phyloP scores from a whole-genome alignment of 2,113 vertebrate genomes.

The Arothron firmamentum region DNA sequence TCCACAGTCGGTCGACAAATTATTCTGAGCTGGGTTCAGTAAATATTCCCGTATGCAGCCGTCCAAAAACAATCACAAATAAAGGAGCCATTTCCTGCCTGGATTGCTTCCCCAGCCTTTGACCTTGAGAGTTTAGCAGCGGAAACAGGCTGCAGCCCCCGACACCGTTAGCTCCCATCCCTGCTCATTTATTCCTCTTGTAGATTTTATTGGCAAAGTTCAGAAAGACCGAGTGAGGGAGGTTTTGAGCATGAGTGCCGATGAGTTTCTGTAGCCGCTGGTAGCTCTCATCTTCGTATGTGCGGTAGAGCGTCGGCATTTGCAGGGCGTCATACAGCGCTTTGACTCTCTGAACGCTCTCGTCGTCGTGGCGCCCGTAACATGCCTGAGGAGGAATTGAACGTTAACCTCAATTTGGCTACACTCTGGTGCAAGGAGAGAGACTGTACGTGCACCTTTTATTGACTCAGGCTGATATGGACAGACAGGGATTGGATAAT shows the following conservation, averaged over 20 bases:
- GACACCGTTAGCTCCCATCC: neutral
- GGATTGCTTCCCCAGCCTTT: too few species aligned
- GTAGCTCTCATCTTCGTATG: constrained; percentile 87
- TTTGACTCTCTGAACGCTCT: constrained; percentile 84
- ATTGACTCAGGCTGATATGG: too few species aligned
- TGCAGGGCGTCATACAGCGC: constrained; percentile 80
- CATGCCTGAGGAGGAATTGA: constrained; percentile 60
- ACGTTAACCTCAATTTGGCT: neutral
- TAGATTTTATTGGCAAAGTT: constrained; percentile 86
- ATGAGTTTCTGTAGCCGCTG: constrained; percentile 80
- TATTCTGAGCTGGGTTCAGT: neutral
- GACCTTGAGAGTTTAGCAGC: constrained; percentile 1
- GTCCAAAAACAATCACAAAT: too few species aligned
- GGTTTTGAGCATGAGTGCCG: constrained; percentile 54
- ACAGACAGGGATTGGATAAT: too few species aligned
- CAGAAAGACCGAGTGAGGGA: constrained; percentile 82
- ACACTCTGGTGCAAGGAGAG: neutral
- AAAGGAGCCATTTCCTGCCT: too few species aligned
- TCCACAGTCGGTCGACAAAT: too few species aligned
- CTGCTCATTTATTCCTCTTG: constrained; percentile 84
- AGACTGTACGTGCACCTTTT: too few species aligned
- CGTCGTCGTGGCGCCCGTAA: constrained; percentile 81
- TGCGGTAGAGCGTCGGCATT: constrained; percentile 70
- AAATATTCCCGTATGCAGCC: neutral
- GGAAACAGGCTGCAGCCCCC: neutral